Percentiles rank a stretch among this genome's conserved stretches.
Conservation (phyloP, 2,113 vertebrate species). For the Montifringilla adamsi region DNA sequence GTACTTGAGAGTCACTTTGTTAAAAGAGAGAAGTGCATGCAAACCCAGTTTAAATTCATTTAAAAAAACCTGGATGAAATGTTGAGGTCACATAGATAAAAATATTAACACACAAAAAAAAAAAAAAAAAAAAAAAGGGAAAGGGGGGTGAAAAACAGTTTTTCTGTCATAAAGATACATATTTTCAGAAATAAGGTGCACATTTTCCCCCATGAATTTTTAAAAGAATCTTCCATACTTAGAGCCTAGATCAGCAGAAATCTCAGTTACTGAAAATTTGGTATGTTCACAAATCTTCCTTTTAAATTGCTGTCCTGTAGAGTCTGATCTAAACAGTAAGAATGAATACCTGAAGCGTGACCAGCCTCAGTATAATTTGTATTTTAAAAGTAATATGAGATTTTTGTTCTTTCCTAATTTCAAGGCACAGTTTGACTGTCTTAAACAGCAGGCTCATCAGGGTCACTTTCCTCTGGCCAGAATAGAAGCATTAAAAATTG, state of each 20-base stretch:
- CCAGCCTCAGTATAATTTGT: not conserved
- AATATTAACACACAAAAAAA: not conserved
- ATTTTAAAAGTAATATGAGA: not conserved
- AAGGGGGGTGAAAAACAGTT: not conserved
- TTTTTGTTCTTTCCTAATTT: not conserved
- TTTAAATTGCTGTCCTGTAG: not conserved
- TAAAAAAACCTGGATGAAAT: rapidly evolving
- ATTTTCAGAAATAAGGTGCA: not conserved
- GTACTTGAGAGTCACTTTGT: not conserved
- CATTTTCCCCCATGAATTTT: not conserved
- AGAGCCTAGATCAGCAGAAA: not conserved
- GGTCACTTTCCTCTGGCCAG: not conserved
- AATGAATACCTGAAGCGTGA: not conserved
- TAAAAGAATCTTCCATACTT: not conserved
- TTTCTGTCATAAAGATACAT: not conserved
- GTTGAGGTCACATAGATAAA: rapidly evolving
- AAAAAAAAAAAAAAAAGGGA: too few species aligned
- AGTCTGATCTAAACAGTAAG: not conserved
- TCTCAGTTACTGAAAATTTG: not conserved
- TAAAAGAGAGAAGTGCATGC: not conserved
- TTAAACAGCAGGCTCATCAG: not conserved
- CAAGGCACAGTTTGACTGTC: not conserved
- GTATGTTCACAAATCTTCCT: not conserved
- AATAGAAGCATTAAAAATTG: not conserved
- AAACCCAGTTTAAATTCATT: not conserved